phyloP scores from a whole-genome alignment of 2,888 invertebrate species.

The Cyclophora albipunctata region DNA sequence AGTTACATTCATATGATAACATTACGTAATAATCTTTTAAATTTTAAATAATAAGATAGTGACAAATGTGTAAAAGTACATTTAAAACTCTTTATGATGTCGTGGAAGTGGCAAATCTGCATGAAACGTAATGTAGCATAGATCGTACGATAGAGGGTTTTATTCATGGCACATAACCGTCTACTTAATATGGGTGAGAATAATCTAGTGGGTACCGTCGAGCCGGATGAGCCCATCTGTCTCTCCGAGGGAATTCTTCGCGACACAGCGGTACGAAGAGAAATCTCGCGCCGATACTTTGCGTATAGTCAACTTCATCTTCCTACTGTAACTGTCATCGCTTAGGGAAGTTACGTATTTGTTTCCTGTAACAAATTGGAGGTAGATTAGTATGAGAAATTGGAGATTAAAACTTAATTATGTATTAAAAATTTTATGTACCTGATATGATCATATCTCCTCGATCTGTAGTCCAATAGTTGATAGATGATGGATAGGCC shows the following conservation, averaged over 20 bases:
- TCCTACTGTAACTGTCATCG: conserved; percentile 91
- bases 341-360: conserved; percentile 90
- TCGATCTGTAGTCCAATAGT: conserved; percentile 94
- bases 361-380: conserved; percentile 76
- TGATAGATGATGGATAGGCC: conserved; percentile 93
- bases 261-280: conserved; percentile 92
- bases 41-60: too few species aligned
- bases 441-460: conserved; percentile 96
- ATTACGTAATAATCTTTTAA: too few species aligned
- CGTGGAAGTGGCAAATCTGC: conserved; percentile 11
- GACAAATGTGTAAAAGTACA: too few species aligned
- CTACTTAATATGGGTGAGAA: conserved; percentile 22
- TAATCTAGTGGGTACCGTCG: conserved; percentile 78
- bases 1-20: too few species aligned
- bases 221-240: conserved; percentile 93
- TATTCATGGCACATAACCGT: conserved; percentile 14
- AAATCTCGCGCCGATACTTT: conserved; percentile 86
- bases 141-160: conserved; percentile 15
- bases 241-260: conserved; percentile 92
- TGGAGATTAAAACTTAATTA: too few species aligned
- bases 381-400: too few species aligned
- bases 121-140: conserved; percentile 17
- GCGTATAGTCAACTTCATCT: conserved; percentile 92
- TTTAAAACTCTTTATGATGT: too few species aligned
- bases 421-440: conserved; percentile 29